Evolutionary conservation across 1,140 invertebrate genomes (phyloP), one percentile per base, ranked within the genome.

Genomic region (Hypothenemus hampei): DNA sequence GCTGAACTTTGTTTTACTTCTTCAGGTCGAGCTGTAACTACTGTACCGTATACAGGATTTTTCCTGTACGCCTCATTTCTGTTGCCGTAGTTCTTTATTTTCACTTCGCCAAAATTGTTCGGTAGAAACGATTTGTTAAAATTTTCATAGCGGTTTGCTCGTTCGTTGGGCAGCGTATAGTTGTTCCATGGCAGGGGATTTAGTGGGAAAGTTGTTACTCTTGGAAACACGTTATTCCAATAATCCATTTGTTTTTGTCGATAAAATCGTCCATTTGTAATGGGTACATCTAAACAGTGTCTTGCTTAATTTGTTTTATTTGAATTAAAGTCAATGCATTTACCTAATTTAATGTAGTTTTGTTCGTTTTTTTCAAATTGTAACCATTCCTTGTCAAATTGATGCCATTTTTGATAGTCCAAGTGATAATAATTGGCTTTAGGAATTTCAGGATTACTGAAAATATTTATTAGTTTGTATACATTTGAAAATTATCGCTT

Each of bases 311-410:
- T 1, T 8, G 11, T 31, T 11, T 31, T 3, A 31, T 3, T 7
- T 39, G 18, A 16, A n/a, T 15, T 39, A 37, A 37, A 16, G n/a
- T n/a, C 11, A 47, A 33, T 35, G 6, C 6, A 22, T 3, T 79
- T 77, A 91, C 88, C 85, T 36, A 92, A 72, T 72, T 82, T 81
- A 18, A 91, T 73, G 72, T 87, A 92, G 11, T 79, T 79, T 65
- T 89, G 84, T 57, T 85, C 79, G 1, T 75, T 71, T 3, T 75
- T 69, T 61, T 87, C 83, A 61, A 88, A 93, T 46, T 84, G 80
- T 0, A 87, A 86, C 90, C 90, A 93, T 33, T 87, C 81, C 6
- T 83, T 68, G 40, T 85, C 81, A 60, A 83, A 86, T 58, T 81
- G 79, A 49, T 72, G 73, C 81, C 81, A 84, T 82, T 79, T 51